Evolutionary conservation across 2,888 invertebrate species (phyloP), one percentile per base, ranked within the genome.

Genomic region (Ceramica pisi): DNA sequence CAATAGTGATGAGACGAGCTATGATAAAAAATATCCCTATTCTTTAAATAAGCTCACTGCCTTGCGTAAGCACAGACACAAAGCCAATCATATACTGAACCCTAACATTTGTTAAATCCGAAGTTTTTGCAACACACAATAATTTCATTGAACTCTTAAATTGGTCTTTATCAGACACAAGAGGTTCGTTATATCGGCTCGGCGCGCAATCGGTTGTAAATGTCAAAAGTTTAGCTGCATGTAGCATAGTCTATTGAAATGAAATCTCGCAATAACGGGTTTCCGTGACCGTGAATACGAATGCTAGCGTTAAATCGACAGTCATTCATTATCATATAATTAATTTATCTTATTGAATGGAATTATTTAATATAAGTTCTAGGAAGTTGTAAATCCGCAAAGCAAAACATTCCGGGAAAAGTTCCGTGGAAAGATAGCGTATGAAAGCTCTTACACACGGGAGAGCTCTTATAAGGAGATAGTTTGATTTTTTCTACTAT

Each of bases 141-240:
- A 51, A 80, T 61, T 71, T 51, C 26, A 71, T 67, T 50, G 56
- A 71, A 71, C 67, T 61, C 62, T 65, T 72, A 70, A 76, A 78
- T 71, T 65, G 61, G 65, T 64, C 21, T 70, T 80, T 73, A 67
- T 63, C 38, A 60, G 31, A 62, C 50, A 73, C 71, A 80, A 83
- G 71, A 71, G 73, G 67, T 67, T 83, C 68, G 74, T 80, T 83
- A 84, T 64, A 63, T 57, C 38, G 41, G 19, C 44, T 26, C 50
- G 50, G 31, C 50, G 66, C 62, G 61, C 71, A 81, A 71, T 77
- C 44, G 59, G 26, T 46, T 67, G 31, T 79, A 78, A 82, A 84
- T 84, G 79, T 83, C 84, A 84, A 69, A 77, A 77, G 83, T 71
- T 79, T 81, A 75, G 67, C 71, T 72, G 68, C 71, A 68, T 62